These are phyloP conservation scores for Adelosebastes latens DNA, from an alignment of 2,797 vertebrate genomes.

Conservation along the genomic window DNA sequence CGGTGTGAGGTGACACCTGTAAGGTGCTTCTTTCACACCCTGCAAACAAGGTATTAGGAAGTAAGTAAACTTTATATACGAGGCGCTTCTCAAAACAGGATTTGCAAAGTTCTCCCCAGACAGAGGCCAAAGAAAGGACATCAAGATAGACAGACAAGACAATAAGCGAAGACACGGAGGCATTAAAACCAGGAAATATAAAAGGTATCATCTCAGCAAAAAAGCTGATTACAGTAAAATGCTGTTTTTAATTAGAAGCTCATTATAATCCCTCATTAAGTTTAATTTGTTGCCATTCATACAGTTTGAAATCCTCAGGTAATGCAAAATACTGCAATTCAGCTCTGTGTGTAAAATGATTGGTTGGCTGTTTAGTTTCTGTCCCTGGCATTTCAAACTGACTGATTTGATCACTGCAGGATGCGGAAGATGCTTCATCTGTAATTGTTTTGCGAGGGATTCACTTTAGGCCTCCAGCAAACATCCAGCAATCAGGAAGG, in stretches of 20 bases:
- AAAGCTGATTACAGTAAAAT: background rate
- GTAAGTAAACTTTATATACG: constrained; percentile 33
- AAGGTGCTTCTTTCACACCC: constrained; percentile 57
- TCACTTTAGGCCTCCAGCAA: constrained; percentile 12
- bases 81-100: constrained; percentile 12
- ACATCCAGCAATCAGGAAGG: constrained; percentile 31
- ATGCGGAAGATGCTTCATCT: constrained; percentile 20
- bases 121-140: constrained; percentile 15
- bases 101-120: background rate
- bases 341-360: constrained; percentile 20
- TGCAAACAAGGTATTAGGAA: constrained; percentile 63
- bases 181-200: background rate
- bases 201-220: background rate
- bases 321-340: constrained; percentile 1
- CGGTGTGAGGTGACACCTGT: constrained; percentile 60
- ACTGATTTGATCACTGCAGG: constrained; percentile 31
- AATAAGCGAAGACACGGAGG: background rate
- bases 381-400: constrained; percentile 6
- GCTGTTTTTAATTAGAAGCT: constrained; percentile 13
- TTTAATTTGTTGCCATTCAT: constrained; percentile 32
- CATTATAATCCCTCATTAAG: background rate
- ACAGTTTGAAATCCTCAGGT: constrained; percentile 4
- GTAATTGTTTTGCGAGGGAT: constrained; percentile 27
- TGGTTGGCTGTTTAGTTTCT: constrained; percentile 7
- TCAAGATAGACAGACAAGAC: background rate